Percentiles rank a stretch among this genome's conserved stretches.
phyloP scores from a whole-genome alignment of 2,113 vertebrate genomes.

The Monopterus albus region DNA sequence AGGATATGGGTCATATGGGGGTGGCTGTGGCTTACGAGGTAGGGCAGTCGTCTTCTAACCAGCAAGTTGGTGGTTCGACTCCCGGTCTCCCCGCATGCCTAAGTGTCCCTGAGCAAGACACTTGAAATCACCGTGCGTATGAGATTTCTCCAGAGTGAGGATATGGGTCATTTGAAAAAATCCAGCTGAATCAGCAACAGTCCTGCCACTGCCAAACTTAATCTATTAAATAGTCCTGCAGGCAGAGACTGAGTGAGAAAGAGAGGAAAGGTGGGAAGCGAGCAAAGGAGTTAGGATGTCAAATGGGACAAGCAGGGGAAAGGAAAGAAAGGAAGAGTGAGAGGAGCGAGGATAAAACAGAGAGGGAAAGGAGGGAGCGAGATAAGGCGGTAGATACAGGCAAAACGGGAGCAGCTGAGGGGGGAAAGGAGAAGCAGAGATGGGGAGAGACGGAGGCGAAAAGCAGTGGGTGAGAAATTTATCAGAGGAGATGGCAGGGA shows the following conservation, averaged over 20 bases:
- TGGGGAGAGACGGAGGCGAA: constrained; percentile 45
- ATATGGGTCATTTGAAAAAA: constrained; percentile 85
- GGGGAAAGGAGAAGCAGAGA: neutral
- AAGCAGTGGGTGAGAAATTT: constrained; percentile 65
- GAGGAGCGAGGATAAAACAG: constrained; percentile 5
- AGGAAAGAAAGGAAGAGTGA: neutral
- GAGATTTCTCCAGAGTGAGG: constrained; percentile 75
- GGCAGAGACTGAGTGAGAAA: constrained; percentile 57
- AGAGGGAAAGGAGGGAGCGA: neutral
- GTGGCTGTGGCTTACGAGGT: no score
- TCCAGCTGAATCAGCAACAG: constrained; percentile 82
- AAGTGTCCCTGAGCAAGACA: no score
- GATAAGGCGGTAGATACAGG: constrained; percentile 42
- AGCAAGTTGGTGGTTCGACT: no score
- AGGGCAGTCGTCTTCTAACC: no score
- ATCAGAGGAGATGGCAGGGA: constrained; percentile 64
- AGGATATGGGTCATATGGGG: constrained; percentile 82
- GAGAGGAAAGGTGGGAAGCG: constrained; percentile 34
- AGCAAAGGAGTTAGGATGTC: constrained; percentile 30
- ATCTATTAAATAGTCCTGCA: constrained; percentile 80
- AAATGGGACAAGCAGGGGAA: constrained; percentile 21
- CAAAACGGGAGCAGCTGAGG: constrained; percentile 35
- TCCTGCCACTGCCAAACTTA: constrained; percentile 77
- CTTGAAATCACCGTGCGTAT: constrained; percentile 69
- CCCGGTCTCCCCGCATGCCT: no score